Evolutionary conservation across 2,888 invertebrate species (phyloP), one percentile per base, ranked within the genome.

Genomic region (Macrophya annulata): DNA sequence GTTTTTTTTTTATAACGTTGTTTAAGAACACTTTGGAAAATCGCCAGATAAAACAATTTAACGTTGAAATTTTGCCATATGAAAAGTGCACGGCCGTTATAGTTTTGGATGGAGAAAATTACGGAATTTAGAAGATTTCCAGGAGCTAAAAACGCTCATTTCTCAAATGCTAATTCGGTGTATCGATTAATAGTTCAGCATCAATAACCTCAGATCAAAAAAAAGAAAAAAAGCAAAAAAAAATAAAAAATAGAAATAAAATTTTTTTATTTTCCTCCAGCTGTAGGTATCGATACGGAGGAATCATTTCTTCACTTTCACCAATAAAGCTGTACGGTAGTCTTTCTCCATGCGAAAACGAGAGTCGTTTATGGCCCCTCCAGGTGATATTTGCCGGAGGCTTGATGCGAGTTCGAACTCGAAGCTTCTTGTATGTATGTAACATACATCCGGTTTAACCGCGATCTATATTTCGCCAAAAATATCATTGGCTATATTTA

Each of bases 271-370:
- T 37, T 40, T n/a, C 17, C 6, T n/a, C 40, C 8, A 71, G n/a
- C n/a, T n/a, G n/a, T n/a, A n/a, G 71, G 31, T 40, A 71, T 9
- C 43, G 25, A 21, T 43, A n/a, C 10, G 45, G 12, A 21, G 5
- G 4, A 9, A 72, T 40, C 21, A 45, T 45, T 21, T 72, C 45
- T 72, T 74, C 25, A 74, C 72, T 74, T 74, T 74, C 72, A 43
- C 72, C 43, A 15, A 62, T 62, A 62, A 31, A 62, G 25, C 10
- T 62, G 25, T 25, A 62, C 55, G n/a, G 51, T 21, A 40, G 43
- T 72, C 45, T 74, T 74, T 74, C 72, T 74, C 72, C 72, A 45
- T 74, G 45, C 21, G 72, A 74, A 74, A 74, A 45, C 72, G 72
- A 74, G 72, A 74, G 72, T 74, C 72, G 72, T 74, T 74, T 45